Conservation (phyloP, 2,888 invertebrate species). For the Calliscelio sp. region DNA sequence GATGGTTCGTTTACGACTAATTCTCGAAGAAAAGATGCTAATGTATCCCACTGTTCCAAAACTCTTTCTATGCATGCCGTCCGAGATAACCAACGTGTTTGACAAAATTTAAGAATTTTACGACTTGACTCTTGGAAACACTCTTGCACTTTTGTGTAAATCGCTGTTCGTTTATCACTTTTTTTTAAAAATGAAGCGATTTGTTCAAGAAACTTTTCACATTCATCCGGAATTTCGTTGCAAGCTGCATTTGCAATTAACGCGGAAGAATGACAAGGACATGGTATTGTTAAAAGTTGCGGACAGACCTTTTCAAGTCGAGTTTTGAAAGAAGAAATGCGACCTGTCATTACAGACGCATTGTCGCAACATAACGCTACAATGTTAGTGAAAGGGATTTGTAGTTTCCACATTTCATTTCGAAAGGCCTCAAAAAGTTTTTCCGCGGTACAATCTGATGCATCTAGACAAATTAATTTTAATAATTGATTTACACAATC, state of each 20-base stretch:
- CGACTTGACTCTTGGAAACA: background rate
- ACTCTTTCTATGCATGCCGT: conserved; percentile 2
- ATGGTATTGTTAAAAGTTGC: conserved; percentile 15
- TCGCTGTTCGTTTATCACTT: conserved; percentile 23
- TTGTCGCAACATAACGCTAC: conserved; percentile 12
- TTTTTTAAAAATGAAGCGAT: conserved; percentile 12
- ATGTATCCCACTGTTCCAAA: conserved; percentile 35
- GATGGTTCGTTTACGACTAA: background rate
- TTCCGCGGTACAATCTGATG: no score
- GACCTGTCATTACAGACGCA: conserved; percentile 72
- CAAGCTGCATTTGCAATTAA: conserved; percentile 57
- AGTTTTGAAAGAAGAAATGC: conserved; percentile 62
- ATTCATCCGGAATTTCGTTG: conserved; percentile 33
- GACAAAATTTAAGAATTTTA: conserved; percentile 21
- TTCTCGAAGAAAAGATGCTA: conserved; percentile 6
- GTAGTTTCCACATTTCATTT: background rate
- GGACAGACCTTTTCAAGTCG: conserved; percentile 11
- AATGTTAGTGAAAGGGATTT: no score
- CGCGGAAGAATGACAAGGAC: conserved; percentile 48
- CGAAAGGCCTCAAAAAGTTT: background rate
- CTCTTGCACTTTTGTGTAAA: conserved; percentile 47
- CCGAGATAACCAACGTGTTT: conserved; percentile 42
- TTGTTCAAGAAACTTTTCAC: conserved; percentile 28
- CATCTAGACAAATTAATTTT: no score
- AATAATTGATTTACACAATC: no score